These are phyloP conservation scores for Psittacula derbiana DNA, from an alignment of 2,797 vertebrate species.

Conservation along the genomic window DNA sequence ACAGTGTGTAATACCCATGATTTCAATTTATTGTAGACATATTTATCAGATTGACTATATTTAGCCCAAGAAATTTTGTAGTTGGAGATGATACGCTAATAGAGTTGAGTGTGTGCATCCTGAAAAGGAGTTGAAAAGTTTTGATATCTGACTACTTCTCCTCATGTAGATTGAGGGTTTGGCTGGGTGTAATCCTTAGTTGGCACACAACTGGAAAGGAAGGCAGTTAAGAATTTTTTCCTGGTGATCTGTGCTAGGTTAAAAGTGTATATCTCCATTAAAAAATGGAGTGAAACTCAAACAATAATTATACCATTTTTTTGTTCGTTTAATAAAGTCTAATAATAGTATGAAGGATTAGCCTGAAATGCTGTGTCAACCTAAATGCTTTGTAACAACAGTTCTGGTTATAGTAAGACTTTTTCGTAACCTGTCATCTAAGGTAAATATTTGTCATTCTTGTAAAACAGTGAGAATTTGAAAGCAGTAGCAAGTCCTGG, in stretches of 20 bases:
- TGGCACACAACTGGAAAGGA: neutral
- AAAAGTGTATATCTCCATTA: neutral
- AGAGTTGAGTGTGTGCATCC: neutral
- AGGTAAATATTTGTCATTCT: neutral
- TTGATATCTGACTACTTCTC: neutral
- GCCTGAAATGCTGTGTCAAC: neutral
- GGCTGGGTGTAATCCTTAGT: neutral
- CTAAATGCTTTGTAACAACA: neutral
- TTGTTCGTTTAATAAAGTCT: neutral
- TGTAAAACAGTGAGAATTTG: conserved; percentile 78
- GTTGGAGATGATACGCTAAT: neutral
- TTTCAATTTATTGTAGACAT: neutral
- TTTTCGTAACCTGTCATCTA: neutral
- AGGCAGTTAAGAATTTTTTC: neutral
- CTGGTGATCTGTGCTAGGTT: neutral
- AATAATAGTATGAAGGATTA: neutral
- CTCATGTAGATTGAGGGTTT: neutral
- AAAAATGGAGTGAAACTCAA: neutral
- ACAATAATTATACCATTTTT: neutral
- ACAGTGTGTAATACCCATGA: neutral
- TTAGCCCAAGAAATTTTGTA: neutral
- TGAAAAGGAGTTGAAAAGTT: neutral
- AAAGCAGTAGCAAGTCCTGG: conserved; percentile 35
- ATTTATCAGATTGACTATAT: neutral
- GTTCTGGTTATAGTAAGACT: neutral